Percentiles rank a stretch among this genome's conserved stretches.
Evolutionary conservation across 2,797 vertebrate species (phyloP).

Genomic region (Synanceia verrucosa): DNA sequence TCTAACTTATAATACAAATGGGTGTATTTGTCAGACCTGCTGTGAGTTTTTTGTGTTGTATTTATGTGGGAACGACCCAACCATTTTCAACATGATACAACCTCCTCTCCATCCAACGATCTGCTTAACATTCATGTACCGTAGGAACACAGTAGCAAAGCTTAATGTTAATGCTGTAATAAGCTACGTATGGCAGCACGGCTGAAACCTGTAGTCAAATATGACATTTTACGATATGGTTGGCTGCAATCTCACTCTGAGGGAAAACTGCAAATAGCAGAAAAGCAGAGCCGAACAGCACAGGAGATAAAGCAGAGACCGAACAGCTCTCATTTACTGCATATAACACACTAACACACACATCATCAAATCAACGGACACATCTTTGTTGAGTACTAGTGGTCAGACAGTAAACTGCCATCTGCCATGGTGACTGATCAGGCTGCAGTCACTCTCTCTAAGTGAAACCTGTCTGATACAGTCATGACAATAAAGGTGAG

Average conservation of each 20-base stretch:
- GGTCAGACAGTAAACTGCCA: constrained; percentile 32
- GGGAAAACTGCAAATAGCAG: constrained; percentile 30
- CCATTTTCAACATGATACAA: background rate
- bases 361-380: constrained; percentile 30
- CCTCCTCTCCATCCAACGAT: background rate
- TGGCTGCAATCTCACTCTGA: constrained; percentile 3
- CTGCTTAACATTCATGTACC: constrained; percentile 10
- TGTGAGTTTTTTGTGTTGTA: background rate
- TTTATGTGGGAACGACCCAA: background rate
- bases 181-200: background rate
- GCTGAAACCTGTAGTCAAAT: constrained; percentile 27
- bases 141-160: background rate
- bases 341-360: constrained; percentile 12
- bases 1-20: constrained; percentile 20
- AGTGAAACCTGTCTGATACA: constrained; percentile 13
- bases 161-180: constrained; percentile 22
- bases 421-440: constrained; percentile 35
- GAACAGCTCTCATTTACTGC: background rate
- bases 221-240: constrained; percentile 29
- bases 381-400: constrained; percentile 33
- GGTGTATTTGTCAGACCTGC: constrained; percentile 7
- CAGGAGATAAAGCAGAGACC: constrained; percentile 24
- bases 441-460: background rate
- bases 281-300: constrained; percentile 10
- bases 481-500: constrained; percentile 6